Conservation (phyloP, 2,113 vertebrate genomes). For the Xiphophorus maculatus region DNA sequence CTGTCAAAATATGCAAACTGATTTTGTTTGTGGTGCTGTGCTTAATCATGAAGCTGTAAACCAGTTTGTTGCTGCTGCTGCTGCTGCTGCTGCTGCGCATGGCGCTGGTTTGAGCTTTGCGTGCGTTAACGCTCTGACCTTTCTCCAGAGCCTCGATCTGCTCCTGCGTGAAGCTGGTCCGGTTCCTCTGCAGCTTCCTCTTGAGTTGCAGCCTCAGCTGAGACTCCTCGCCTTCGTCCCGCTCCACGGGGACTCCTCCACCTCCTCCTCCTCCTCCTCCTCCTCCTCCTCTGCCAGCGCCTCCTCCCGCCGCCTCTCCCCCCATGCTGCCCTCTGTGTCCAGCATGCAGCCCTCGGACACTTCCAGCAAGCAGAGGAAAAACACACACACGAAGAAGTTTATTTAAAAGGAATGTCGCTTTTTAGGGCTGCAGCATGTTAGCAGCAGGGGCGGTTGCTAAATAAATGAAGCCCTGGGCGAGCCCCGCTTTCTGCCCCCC, state of each 20-base stretch:
- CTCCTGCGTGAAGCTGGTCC: constrained; percentile 88
- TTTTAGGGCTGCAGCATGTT: not conserved
- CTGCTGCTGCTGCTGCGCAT: too few relatives aligned
- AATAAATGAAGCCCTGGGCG: not conserved
- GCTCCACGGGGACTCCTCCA: constrained; percentile 73
- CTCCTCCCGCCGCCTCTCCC: constrained; percentile 65
- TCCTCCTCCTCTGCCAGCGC: constrained; percentile 64
- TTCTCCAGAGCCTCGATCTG: constrained; percentile 89
- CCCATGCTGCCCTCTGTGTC: constrained; percentile 78
- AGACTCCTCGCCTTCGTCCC: constrained; percentile 83
- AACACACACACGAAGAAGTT: not conserved
- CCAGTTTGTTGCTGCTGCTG: not conserved
- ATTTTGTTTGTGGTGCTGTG: not conserved
- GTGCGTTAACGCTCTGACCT: constrained; percentile 75
- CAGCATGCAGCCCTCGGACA: constrained; percentile 82
- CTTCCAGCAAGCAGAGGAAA: constrained; percentile 51
- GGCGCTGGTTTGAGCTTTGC: constrained; percentile 26
- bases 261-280: constrained; percentile 75
- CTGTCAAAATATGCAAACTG: constrained; percentile 4
- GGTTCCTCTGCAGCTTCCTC: constrained; percentile 88
- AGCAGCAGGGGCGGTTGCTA: not conserved
- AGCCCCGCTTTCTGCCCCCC: not conserved
- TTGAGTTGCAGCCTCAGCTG: constrained; percentile 88
- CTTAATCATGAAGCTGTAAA: constrained; percentile 15
- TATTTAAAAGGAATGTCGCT: not conserved